phyloP scores from a whole-genome alignment of 2,113 vertebrate genomes.

The Ophthalmotilapia sp. region DNA sequence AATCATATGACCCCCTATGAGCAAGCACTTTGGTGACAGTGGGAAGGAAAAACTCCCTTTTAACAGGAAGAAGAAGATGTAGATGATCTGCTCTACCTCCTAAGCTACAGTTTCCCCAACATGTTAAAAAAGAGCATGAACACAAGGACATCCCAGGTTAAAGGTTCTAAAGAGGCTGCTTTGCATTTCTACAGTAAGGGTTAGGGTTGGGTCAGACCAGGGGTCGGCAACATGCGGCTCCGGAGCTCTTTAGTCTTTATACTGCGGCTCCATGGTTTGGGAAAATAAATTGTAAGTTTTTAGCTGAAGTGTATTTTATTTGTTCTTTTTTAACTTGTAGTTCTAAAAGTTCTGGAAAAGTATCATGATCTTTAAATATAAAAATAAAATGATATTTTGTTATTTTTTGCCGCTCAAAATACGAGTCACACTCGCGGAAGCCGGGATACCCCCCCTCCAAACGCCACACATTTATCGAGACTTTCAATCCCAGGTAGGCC shows the following conservation, averaged over 20 bases:
- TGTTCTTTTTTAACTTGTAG: background rate
- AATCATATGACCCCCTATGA: background rate
- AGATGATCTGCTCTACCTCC: background rate
- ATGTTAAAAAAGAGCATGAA: background rate
- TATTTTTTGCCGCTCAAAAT: background rate
- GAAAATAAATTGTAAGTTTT: background rate
- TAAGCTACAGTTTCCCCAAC: background rate
- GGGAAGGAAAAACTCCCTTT: background rate
- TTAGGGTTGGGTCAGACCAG: background rate
- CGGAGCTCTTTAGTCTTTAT: background rate
- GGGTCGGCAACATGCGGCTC: background rate
- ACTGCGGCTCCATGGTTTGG: background rate
- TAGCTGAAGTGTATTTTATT: background rate
- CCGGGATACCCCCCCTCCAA: fast-evolving
- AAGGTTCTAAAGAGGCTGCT: background rate
- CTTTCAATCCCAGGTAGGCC: background rate
- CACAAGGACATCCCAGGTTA: background rate
- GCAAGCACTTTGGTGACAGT: background rate
- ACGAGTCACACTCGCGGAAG: background rate
- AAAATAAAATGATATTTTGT: background rate
- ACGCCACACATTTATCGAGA: background rate
- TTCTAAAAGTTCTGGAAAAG: background rate
- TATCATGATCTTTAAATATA: background rate
- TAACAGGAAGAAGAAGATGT: background rate
- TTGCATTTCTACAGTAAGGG: background rate